These are phyloP conservation scores for Cordylochernes scorpioides DNA, from an alignment of 2,888 invertebrate species.

Conservation along the genomic window DNA sequence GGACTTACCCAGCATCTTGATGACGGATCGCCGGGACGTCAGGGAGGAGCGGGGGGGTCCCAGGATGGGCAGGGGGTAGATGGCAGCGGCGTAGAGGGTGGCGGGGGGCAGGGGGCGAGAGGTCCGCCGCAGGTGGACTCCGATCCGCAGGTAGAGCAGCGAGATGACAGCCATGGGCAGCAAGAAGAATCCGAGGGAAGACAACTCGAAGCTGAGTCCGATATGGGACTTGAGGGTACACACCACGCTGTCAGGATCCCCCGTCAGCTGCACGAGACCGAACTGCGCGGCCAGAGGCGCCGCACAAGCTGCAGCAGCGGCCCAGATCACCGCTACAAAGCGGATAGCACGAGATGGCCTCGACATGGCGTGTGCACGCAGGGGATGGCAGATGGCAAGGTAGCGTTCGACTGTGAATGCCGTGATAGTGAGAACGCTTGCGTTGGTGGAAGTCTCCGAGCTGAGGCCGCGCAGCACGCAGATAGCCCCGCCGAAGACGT, in stretches of 20 bases:
- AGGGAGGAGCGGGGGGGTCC: slow-evolving; percentile 2
- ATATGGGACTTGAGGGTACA: slow-evolving; percentile 29
- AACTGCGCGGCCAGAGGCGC: slow-evolving; percentile 33
- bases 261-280: slow-evolving; percentile 39
- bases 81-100: neutral
- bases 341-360: slow-evolving; percentile 43
- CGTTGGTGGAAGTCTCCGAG: slow-evolving; percentile 44
- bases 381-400: slow-evolving; percentile 60
- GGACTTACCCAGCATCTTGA: slow-evolving; percentile 34
- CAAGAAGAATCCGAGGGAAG: slow-evolving; percentile 49
- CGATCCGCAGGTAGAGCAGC: slow-evolving; percentile 36
- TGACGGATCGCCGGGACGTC: slow-evolving; percentile 18
- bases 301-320: slow-evolving; percentile 33
- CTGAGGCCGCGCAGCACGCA: slow-evolving; percentile 49
- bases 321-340: slow-evolving; percentile 51
- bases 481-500: slow-evolving; percentile 38
- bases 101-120: neutral
- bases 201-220: slow-evolving; percentile 47
- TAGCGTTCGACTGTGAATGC: slow-evolving; percentile 66
- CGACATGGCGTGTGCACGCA: slow-evolving; percentile 25
- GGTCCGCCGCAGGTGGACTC: slow-evolving; percentile 14
- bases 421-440: slow-evolving; percentile 50
- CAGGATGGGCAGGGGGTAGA: neutral
- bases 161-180: slow-evolving; percentile 54
- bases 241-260: slow-evolving; percentile 5